A percentile compares a stretch with the other conserved stretches of the same genome.
Conservation (phyloP, 2,888 invertebrate species). For the Chrysotoxum bicinctum region DNA sequence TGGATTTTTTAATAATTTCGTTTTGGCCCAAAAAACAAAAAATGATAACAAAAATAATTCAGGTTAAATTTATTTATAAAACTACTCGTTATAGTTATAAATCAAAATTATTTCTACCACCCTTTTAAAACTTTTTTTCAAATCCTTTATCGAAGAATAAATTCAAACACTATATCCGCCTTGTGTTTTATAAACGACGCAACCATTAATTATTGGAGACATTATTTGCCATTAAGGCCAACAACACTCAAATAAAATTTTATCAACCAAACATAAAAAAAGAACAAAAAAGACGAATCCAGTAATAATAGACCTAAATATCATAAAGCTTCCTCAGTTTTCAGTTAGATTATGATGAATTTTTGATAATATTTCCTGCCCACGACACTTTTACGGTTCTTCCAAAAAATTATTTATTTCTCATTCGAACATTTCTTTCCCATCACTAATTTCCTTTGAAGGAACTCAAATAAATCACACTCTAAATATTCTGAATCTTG, state of each 20-base stretch:
- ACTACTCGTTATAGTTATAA: not conserved
- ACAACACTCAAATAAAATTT: slow-evolving; percentile 26
- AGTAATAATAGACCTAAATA: slow-evolving; percentile 11
- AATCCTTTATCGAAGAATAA: not conserved
- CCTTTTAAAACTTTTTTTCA: not conserved
- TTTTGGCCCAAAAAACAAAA: no score
- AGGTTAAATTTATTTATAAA: not conserved
- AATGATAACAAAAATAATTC: not conserved
- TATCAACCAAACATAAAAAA: not conserved
- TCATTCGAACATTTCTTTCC: slow-evolving; percentile 27
- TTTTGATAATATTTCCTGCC: slow-evolving; percentile 66
- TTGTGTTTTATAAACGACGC: slow-evolving; percentile 23
- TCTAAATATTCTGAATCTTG: slow-evolving; percentile 45
- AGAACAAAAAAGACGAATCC: not conserved
- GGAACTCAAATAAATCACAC: slow-evolving; percentile 49
- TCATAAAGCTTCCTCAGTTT: slow-evolving; percentile 35
- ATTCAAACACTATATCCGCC: not conserved
- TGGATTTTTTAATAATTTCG: no score
- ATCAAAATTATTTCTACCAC: slow-evolving; percentile 17
- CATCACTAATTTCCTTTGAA: slow-evolving; percentile 45
- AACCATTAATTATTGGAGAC: slow-evolving; percentile 58
- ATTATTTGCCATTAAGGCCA: slow-evolving; percentile 67
- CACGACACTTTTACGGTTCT: slow-evolving; percentile 59
- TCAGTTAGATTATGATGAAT: slow-evolving; percentile 53
- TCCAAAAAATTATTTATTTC: slow-evolving; percentile 39